phyloP scores from a whole-genome alignment of 2,797 vertebrate species.

The Propithecus perrieri region DNA sequence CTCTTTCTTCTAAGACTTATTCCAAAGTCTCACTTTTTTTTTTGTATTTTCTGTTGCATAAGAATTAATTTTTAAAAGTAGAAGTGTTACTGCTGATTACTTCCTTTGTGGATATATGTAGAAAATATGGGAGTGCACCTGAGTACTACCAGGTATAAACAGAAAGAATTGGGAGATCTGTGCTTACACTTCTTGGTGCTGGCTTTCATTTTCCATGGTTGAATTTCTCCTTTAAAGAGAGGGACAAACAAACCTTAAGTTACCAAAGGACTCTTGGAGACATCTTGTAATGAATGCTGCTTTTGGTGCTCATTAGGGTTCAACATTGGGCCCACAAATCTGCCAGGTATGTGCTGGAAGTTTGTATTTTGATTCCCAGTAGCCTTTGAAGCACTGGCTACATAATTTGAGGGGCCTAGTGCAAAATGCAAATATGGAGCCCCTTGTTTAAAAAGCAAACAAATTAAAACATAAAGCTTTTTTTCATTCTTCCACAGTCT shows the following conservation, averaged over 20 bases:
- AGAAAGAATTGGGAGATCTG: neutral
- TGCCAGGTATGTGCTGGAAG: neutral
- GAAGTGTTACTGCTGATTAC: neutral
- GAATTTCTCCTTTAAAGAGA: slow-evolving; percentile 27
- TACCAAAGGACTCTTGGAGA: neutral
- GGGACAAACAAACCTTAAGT: neutral
- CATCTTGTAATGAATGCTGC: neutral
- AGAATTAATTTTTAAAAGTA: slow-evolving; percentile 29
- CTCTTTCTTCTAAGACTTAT: neutral
- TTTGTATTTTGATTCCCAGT: slow-evolving; percentile 9
- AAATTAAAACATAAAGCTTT: neutral
- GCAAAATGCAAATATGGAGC: neutral
- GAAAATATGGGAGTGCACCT: neutral
- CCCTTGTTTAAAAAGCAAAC: neutral
- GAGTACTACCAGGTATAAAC: neutral
- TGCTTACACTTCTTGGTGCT: neutral
- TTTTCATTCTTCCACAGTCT: neutral
- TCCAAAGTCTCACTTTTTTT: neutral
- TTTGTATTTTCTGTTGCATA: neutral
- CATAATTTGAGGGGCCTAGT: neutral
- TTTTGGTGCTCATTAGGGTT: neutral
- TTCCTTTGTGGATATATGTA: neutral
- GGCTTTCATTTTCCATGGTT: neutral
- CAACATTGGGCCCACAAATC: neutral
- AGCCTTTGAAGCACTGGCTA: neutral